phyloP scores from a whole-genome alignment of 2,888 invertebrate species.

The Eupelmus urozonus region DNA sequence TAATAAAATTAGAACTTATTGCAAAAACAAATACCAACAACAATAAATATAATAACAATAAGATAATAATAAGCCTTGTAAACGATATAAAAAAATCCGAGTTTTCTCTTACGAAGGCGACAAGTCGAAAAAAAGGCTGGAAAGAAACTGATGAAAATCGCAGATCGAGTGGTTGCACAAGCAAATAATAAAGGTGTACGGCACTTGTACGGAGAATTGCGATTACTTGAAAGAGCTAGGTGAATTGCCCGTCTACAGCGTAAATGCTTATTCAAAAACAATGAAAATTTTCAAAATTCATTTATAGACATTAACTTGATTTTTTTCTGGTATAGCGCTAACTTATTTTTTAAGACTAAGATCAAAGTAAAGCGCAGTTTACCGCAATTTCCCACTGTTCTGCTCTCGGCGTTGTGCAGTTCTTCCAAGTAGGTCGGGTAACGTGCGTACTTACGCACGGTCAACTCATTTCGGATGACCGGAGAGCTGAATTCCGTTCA shows the following conservation, averaged over 20 bases:
- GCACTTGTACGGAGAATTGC: slow-evolving; percentile 13
- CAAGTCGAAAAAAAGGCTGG: slow-evolving; percentile 25
- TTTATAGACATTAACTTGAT: too few relatives aligned
- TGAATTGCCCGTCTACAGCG: too few relatives aligned
- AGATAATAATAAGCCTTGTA: too few relatives aligned
- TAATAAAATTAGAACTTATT: too few relatives aligned
- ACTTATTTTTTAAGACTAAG: background rate
- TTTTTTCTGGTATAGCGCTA: too few relatives aligned
- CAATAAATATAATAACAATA: too few relatives aligned
- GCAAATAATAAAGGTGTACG: slow-evolving; percentile 42
- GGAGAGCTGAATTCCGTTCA: slow-evolving; percentile 1
- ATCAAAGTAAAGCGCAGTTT: too few relatives aligned
- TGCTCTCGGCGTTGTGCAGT: background rate
- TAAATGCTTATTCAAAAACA: too few relatives aligned
- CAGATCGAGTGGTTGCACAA: slow-evolving; percentile 50
- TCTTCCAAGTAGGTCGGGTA: slow-evolving; percentile 27
- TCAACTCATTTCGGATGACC: background rate
- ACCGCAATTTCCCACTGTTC: background rate
- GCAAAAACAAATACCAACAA: too few relatives aligned
- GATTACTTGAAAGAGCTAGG: slow-evolving; percentile 37
- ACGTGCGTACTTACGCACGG: background rate
- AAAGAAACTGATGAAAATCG: slow-evolving; percentile 38
- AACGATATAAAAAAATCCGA: too few relatives aligned
- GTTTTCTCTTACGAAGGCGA: background rate
- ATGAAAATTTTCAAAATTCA: too few relatives aligned